Conservation (phyloP, 2,797 vertebrate genomes). For the Antennarius maculatus region DNA sequence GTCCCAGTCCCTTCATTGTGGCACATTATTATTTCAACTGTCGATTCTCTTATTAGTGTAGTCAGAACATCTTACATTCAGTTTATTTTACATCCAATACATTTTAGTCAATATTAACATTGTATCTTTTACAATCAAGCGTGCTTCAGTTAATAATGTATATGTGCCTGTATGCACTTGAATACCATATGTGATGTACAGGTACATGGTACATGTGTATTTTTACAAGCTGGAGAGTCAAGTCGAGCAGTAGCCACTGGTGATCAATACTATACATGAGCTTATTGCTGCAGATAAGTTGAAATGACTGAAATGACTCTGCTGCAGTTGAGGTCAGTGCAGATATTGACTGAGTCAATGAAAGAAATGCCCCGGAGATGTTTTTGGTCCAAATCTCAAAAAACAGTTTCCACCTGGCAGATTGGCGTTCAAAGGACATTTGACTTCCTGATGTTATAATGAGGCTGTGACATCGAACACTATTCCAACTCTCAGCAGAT, state of each 20-base stretch:
- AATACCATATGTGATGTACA: slow-evolving; percentile 1
- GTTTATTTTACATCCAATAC: neutral
- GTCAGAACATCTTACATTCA: no score
- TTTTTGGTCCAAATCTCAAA: slow-evolving; percentile 22
- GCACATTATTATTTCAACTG: no score
- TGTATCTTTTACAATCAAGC: slow-evolving; percentile 6
- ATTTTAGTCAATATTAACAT: slow-evolving; percentile 25
- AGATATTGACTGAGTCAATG: slow-evolving; percentile 58
- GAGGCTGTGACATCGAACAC: slow-evolving; percentile 42
- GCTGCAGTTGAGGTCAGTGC: slow-evolving; percentile 24
- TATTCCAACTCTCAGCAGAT: slow-evolving; percentile 55
- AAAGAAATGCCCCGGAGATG: slow-evolving; percentile 46
- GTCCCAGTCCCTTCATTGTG: no score
- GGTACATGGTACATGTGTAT: slow-evolving; percentile 16
- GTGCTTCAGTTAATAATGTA: neutral
- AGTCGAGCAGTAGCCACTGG: slow-evolving; percentile 9
- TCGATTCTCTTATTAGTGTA: no score
- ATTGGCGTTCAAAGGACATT: slow-evolving; percentile 49
- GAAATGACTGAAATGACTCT: slow-evolving; percentile 42
- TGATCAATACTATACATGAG: slow-evolving; percentile 48
- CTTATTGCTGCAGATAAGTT: slow-evolving; percentile 43
- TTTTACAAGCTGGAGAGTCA: no score
- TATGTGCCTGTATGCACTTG: slow-evolving; percentile 3
- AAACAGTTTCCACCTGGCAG: slow-evolving; percentile 43
- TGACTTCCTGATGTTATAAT: slow-evolving; percentile 51